Conservation (phyloP, 23 tunicate genomes). For the Ciona savignyi region DNA sequence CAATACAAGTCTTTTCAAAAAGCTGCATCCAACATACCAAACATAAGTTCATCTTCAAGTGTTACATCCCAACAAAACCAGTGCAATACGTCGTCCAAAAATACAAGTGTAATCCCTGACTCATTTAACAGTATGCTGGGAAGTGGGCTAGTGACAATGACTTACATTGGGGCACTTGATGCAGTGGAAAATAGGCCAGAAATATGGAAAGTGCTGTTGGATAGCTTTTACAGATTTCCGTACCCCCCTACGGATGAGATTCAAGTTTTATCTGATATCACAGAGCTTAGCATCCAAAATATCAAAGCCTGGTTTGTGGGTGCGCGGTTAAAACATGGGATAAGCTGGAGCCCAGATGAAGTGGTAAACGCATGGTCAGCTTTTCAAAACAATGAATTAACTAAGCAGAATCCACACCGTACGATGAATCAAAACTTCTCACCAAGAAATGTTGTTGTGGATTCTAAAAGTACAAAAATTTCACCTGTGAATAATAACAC, state of each 20-base stretch:
- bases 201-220: slow-evolving; percentile 6
- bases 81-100: background rate
- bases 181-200: background rate
- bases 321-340: slow-evolving; percentile 42
- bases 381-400: too few relatives aligned
- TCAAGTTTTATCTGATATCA: slow-evolving; percentile 5
- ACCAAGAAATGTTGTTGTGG: background rate
- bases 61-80: background rate
- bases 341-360: slow-evolving; percentile 83
- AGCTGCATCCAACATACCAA: too few relatives aligned
- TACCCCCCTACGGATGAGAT: slow-evolving; percentile 44
- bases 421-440: background rate
- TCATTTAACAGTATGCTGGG: background rate
- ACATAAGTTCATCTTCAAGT: too few relatives aligned
- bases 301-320: slow-evolving; percentile 60
- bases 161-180: background rate
- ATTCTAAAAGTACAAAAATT: background rate
- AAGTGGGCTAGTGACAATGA: background rate
- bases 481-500: background rate
- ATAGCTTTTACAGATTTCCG: slow-evolving; percentile 47
- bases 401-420: background rate
- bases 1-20: too few relatives aligned
- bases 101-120: background rate
- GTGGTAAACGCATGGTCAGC: slow-evolving; percentile 56
- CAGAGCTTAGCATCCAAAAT: slow-evolving; percentile 15